Percentiles rank a stretch among this genome's conserved stretches.
phyloP scores from a whole-genome alignment of 2,797 vertebrate species.

The Halcyon smyrnensis region DNA sequence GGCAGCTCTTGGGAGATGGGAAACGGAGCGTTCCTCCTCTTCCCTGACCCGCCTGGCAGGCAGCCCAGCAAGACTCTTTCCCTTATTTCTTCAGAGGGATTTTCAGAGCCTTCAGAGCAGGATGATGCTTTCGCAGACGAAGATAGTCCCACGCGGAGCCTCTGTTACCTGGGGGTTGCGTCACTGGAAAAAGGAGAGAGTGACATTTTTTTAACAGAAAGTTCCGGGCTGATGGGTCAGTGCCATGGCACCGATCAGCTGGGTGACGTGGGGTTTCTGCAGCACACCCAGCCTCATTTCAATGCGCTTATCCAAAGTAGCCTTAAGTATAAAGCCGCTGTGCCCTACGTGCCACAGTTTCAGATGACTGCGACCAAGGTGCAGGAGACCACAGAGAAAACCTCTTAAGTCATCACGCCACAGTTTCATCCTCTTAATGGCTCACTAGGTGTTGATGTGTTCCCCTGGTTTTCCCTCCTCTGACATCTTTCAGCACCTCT shows the following conservation, averaged over 20 bases:
- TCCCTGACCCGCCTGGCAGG: slow-evolving; percentile 65
- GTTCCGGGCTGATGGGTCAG: slow-evolving; percentile 3
- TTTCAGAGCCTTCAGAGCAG: slow-evolving; percentile 85
- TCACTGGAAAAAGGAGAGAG: slow-evolving; percentile 67
- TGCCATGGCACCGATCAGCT: slow-evolving; percentile 29
- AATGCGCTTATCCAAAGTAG: slow-evolving; percentile 47
- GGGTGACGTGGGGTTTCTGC: slow-evolving; percentile 54
- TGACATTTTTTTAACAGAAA: slow-evolving; percentile 63
- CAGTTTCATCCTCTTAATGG: fast-evolving
- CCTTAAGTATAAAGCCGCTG: neutral
- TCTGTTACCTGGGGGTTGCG: slow-evolving; percentile 83
- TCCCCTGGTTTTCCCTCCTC: neutral
- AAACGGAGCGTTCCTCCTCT: slow-evolving; percentile 55
- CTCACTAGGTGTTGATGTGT: neutral
- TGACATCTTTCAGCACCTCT: neutral
- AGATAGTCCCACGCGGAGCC: slow-evolving; percentile 57
- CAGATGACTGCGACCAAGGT: slow-evolving; percentile 74
- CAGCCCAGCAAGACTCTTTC: slow-evolving; percentile 29
- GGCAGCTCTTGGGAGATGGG: slow-evolving; percentile 83
- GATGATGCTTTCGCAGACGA: slow-evolving; percentile 69
- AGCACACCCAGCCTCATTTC: slow-evolving; percentile 53
- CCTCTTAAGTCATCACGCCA: slow-evolving; percentile 27
- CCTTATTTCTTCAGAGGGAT: slow-evolving; percentile 85
- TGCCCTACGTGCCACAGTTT: slow-evolving; percentile 91
- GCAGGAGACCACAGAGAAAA: slow-evolving; percentile 63